Evolutionary conservation across 2,888 invertebrate species (phyloP).

Genomic region (Apodemia duryi): DNA sequence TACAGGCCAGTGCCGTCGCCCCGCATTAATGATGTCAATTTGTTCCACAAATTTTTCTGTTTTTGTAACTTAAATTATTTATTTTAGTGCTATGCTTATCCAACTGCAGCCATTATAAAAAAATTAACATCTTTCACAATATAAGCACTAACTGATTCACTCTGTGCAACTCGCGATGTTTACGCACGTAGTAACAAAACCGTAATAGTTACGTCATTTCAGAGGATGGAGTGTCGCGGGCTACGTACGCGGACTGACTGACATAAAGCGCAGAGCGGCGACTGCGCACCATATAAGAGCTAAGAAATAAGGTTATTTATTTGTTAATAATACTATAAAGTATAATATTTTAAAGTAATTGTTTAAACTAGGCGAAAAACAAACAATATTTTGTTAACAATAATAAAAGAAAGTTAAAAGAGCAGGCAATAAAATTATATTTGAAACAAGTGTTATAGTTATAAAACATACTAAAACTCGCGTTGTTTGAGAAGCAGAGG

Average conservation of each 20-base stretch:
- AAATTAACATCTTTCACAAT: neutral
- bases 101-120: neutral
- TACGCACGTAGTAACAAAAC: conserved; percentile 26
- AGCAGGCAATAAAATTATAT: neutral
- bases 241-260: conserved; percentile 64
- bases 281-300: conserved; percentile 48
- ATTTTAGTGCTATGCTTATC: neutral
- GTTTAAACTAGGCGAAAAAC: neutral
- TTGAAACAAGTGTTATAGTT: neutral
- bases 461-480: conserved; percentile 16
- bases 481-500: conserved; percentile 17
- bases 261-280: conserved; percentile 42
- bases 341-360: neutral
- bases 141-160: conserved; percentile 13
- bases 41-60: conserved; percentile 6
- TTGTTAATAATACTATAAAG: neutral
- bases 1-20: conserved; percentile 53
- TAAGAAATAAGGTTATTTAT: conserved; percentile 42
- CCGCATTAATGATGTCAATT: conserved; percentile 47
- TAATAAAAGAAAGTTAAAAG: neutral
- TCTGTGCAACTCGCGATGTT: conserved; percentile 16
- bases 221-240: conserved; percentile 50
- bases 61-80: neutral
- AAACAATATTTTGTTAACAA: neutral
- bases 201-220: conserved; percentile 35